These are phyloP conservation scores for Ctenoplectra terminalis DNA, from an alignment of 1,140 invertebrate genomes.

Conservation along the genomic window DNA sequence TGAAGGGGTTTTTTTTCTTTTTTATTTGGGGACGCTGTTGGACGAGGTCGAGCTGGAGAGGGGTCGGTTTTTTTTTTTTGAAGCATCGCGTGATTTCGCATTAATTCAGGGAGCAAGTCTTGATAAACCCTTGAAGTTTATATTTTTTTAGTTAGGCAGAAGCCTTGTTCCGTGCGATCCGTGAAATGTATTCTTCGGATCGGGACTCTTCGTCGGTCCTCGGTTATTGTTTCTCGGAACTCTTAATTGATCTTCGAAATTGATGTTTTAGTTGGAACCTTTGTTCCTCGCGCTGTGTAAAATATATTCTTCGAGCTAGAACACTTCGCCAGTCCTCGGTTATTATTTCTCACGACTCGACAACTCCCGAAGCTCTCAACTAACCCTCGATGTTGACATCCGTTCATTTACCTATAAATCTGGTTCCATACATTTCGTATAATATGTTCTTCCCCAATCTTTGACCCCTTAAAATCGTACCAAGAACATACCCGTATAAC, in stretches of 20 bases:
- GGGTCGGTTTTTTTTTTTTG: background rate
- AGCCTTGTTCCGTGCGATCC: too few species aligned
- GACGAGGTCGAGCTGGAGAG: background rate
- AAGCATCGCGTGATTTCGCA: conserved; percentile 1
- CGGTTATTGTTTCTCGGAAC: background rate
- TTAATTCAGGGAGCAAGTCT: background rate
- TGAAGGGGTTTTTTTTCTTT: background rate
- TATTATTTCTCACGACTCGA: too few species aligned
- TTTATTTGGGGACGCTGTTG: background rate
- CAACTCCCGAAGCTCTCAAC: too few species aligned
- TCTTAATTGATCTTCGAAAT: too few species aligned
- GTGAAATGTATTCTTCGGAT: background rate
- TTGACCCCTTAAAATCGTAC: background rate
- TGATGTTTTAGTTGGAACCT: too few species aligned
- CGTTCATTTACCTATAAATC: too few species aligned
- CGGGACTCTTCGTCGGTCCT: background rate
- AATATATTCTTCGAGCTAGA: background rate
- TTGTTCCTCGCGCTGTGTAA: too few species aligned
- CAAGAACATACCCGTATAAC: too few species aligned
- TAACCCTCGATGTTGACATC: too few species aligned
- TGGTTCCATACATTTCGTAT: too few species aligned
- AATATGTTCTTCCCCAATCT: too few species aligned
- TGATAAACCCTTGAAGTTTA: conserved; percentile 1
- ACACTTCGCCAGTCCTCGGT: background rate
- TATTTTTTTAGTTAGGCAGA: background rate